These are phyloP conservation scores for Crotalus horridus DNA, from an alignment of 2,113 vertebrate species.

Conservation along the genomic window DNA sequence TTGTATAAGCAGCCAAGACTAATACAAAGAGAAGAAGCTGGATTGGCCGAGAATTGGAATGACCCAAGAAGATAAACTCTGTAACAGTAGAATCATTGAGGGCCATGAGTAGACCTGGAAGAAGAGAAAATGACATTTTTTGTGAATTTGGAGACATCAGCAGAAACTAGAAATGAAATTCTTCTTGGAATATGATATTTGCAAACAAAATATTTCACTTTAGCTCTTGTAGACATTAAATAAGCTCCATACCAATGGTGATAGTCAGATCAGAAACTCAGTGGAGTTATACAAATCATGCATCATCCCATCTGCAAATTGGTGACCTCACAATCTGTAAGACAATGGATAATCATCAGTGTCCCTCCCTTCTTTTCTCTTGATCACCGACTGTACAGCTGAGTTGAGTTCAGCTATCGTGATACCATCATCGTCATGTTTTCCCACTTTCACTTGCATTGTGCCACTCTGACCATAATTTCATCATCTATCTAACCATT, in stretches of 20 bases:
- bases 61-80: conserved; percentile 59
- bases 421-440: too few relatives aligned
- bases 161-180: not conserved
- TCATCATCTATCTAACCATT: too few relatives aligned
- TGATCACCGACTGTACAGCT: not conserved
- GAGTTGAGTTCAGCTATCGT: too few relatives aligned
- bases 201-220: not conserved
- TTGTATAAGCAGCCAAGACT: conserved; percentile 45
- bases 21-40: conserved; percentile 53
- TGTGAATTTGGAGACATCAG: not conserved
- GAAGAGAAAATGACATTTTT: not conserved
- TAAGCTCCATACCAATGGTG: not conserved
- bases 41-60: conserved; percentile 46
- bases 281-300: not conserved
- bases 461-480: too few relatives aligned
- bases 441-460: too few relatives aligned
- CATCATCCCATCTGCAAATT: not conserved
- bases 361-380: not conserved
- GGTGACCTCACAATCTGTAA: not conserved
- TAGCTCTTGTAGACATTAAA: not conserved
- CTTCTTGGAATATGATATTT: not conserved
- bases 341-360: not conserved
- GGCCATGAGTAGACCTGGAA: not conserved
- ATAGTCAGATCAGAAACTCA: not conserved
- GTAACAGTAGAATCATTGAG: conserved; percentile 49